Evolutionary conservation across 2,113 vertebrate genomes (phyloP).

Genomic region (Oxyura jamaicensis): DNA sequence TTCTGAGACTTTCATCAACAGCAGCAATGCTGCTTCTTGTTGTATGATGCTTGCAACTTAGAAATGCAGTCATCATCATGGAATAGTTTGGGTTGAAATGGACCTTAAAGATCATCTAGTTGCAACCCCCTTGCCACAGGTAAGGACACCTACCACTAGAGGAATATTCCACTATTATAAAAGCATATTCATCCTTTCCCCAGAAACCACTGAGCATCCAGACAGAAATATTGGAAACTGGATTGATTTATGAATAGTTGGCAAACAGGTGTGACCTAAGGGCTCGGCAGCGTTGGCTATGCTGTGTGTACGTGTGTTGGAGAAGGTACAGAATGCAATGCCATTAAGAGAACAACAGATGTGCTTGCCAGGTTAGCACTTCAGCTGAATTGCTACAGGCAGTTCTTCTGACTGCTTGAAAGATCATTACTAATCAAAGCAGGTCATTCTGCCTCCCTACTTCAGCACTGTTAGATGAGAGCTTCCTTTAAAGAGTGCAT

Average conservation of each 20-base stretch:
- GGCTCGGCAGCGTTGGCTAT: neutral
- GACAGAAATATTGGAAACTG: neutral
- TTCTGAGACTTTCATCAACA: neutral
- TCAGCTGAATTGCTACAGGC: slow-evolving; percentile 28
- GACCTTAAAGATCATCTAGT: too few relatives aligned
- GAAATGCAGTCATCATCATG: neutral
- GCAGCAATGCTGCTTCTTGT: neutral
- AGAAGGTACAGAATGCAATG: fast-evolving
- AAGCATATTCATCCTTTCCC: neutral
- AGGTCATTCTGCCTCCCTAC: neutral
- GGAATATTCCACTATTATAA: neutral
- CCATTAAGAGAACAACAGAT: neutral
- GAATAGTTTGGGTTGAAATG: too few relatives aligned
- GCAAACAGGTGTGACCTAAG: neutral
- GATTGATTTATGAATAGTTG: neutral
- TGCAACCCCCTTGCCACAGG: too few relatives aligned
- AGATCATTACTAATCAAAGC: slow-evolving; percentile 31
- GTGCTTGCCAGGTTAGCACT: neutral
- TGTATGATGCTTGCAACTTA: neutral
- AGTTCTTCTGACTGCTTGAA: neutral
- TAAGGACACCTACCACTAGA: too few relatives aligned
- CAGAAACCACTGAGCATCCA: neutral
- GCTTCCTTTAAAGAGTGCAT: neutral
- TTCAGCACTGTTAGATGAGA: neutral
- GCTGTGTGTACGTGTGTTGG: neutral